phyloP scores from a whole-genome alignment of 2,113 vertebrate genomes.

The Delphinus delphis region DNA sequence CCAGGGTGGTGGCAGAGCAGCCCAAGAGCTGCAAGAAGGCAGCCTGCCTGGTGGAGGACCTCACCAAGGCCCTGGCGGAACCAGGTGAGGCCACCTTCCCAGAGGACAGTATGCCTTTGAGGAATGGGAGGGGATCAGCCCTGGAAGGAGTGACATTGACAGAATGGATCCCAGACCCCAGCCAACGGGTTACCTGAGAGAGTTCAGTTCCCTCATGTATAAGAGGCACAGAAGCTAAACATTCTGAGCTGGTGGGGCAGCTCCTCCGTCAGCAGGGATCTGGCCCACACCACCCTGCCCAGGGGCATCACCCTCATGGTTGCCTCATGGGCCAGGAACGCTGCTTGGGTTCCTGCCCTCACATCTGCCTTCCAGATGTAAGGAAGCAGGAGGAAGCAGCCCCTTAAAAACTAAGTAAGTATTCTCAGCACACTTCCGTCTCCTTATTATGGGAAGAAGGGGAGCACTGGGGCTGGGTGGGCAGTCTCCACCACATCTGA shows the following conservation, averaged over 20 bases:
- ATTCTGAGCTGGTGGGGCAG: not conserved
- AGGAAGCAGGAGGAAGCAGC: not conserved
- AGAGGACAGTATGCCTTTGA: not conserved
- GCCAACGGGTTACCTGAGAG: not conserved
- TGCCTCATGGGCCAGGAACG: not conserved
- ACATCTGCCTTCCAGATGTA: not conserved
- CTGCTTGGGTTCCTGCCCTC: not conserved
- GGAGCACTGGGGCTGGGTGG: not conserved
- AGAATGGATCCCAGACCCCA: not conserved
- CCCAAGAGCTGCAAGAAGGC: conserved; percentile 48
- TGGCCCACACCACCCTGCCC: not conserved
- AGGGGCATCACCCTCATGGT: not conserved
- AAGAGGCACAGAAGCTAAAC: not conserved
- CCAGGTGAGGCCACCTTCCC: not conserved
- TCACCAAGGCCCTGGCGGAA: conserved; percentile 44
- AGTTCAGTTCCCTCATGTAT: not conserved
- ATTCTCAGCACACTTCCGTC: not conserved
- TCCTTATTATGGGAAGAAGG: not conserved
- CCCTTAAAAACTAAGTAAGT: not conserved
- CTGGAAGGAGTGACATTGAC: not conserved
- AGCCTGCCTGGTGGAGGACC: conserved; percentile 45
- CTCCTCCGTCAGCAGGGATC: not conserved
- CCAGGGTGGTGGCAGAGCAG: conserved; percentile 32
- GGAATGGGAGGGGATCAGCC: not conserved
- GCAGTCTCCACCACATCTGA: not conserved